Conservation (phyloP, 1,140 invertebrate genomes). For the Zaprionus africanus region DNA sequence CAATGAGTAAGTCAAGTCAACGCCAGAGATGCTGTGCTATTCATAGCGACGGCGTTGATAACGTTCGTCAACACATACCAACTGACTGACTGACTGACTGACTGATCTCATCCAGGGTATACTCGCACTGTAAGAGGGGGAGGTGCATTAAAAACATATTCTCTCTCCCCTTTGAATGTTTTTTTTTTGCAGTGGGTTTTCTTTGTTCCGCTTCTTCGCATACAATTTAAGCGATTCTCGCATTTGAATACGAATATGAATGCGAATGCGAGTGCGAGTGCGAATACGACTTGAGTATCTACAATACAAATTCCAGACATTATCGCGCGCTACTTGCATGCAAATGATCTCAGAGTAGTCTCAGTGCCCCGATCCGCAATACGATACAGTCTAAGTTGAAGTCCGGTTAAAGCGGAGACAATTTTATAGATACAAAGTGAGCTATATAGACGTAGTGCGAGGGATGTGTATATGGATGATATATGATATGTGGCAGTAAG, state of each 20-base stretch:
- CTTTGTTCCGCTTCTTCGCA: neutral
- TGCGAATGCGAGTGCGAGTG: neutral
- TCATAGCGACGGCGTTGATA: neutral
- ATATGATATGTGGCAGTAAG: no score
- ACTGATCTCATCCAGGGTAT: no score
- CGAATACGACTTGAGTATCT: constrained; percentile 6
- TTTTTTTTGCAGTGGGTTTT: neutral
- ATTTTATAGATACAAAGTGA: neutral
- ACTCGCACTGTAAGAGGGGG: no score
- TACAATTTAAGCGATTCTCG: neutral
- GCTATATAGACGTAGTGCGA: no score
- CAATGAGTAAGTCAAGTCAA: no score
- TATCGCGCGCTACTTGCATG: constrained; percentile 44
- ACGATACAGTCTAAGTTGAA: neutral
- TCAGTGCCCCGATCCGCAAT: neutral
- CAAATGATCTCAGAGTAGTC: constrained; percentile 31
- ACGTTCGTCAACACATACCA: no score
- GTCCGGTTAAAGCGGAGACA: neutral
- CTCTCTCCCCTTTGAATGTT: neutral
- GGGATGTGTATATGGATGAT: no score
- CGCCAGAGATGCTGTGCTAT: neutral
- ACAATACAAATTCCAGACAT: constrained; percentile 53
- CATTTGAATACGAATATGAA: neutral
- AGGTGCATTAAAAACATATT: no score
- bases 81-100: no score